Evolutionary conservation across 2,888 invertebrate species (phyloP).

Genomic region (Molorchus minor): DNA sequence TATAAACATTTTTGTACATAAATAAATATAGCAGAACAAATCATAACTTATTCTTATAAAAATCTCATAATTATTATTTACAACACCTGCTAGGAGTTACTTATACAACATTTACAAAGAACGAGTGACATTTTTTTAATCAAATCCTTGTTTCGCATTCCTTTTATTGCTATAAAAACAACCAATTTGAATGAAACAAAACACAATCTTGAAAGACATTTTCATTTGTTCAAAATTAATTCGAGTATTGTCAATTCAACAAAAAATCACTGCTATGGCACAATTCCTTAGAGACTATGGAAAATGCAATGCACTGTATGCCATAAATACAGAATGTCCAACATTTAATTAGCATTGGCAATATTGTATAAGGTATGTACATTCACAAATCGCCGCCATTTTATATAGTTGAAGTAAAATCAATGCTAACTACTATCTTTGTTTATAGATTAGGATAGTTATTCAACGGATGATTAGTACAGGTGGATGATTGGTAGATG

Average conservation of each 20-base stretch:
- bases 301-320: neutral
- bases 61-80: slow-evolving; percentile 32
- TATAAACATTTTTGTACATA: slow-evolving; percentile 11
- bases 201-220: neutral
- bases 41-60: slow-evolving; percentile 23
- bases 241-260: slow-evolving; percentile 17
- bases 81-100: slow-evolving; percentile 30
- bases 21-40: slow-evolving; percentile 4
- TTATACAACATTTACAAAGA: slow-evolving; percentile 5
- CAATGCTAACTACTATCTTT: no score
- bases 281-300: slow-evolving; percentile 35
- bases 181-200: neutral
- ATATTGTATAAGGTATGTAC: no score
- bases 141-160: neutral
- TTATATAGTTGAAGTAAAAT: no score
- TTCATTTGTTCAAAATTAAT: neutral
- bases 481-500: no score
- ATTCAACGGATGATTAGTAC: no score
- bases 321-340: slow-evolving; percentile 1
- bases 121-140: neutral
- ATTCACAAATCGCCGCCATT: no score
- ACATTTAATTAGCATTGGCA: neutral
- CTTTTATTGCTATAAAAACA: neutral
- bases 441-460: no score
- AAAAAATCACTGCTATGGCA: slow-evolving; percentile 31